Conservation (phyloP, 1,140 invertebrate genomes). For the Lanistes nyassanus region DNA sequence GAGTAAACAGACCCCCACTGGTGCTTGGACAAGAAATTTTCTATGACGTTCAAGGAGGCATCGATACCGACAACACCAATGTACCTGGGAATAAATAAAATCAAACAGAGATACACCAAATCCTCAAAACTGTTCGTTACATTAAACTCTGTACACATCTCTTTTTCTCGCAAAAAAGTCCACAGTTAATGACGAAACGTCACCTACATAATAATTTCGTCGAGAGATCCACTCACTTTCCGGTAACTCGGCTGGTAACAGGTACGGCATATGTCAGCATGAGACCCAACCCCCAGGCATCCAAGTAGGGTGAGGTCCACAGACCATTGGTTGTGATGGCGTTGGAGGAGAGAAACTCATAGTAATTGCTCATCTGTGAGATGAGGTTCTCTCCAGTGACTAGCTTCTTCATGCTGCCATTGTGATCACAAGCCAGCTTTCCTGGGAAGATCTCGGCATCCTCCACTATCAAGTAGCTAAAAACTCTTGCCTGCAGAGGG, state of each 20-base stretch:
- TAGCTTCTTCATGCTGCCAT: constrained; percentile 65
- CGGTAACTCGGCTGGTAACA: constrained; percentile 61
- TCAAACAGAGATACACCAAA: too few species aligned
- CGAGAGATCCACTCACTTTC: constrained; percentile 51
- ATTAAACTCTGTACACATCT: too few species aligned
- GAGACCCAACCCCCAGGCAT: constrained; percentile 66
- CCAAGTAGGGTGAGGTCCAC: constrained; percentile 69
- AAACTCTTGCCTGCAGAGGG: constrained; percentile 62
- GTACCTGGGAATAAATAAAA: constrained; percentile 44
- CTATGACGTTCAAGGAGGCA: constrained; percentile 68
- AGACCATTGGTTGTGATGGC: constrained; percentile 61
- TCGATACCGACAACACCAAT: constrained; percentile 68
- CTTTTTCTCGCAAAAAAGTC: too few species aligned
- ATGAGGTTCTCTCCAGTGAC: constrained; percentile 67
- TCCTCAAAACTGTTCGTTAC: too few species aligned
- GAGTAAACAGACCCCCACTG: constrained; percentile 68
- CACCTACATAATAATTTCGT: too few species aligned
- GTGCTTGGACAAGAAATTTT: constrained; percentile 66
- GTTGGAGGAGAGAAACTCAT: constrained; percentile 66
- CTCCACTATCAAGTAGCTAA: constrained; percentile 68
- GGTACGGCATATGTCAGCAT: constrained; percentile 68
- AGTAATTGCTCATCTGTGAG: constrained; percentile 68
- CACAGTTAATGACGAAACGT: too few species aligned
- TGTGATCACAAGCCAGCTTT: constrained; percentile 63
- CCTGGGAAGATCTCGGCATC: constrained; percentile 68